Percentiles rank a stretch among this genome's conserved stretches.
phyloP scores from a whole-genome alignment of 2,113 vertebrate genomes.

The Trogon surrucura region DNA sequence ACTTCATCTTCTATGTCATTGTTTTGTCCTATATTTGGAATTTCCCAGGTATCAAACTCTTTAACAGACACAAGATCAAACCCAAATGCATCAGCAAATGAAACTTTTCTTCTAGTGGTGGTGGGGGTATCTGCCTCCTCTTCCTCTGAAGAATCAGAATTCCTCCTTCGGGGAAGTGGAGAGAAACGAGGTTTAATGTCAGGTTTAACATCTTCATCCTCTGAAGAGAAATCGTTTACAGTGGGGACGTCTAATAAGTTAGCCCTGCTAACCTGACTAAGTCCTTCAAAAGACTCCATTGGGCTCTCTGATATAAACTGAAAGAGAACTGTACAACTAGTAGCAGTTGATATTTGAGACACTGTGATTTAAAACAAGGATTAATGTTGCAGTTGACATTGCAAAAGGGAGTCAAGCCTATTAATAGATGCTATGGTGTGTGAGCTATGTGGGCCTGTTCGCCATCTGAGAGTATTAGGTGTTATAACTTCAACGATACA shows the following conservation, averaged over 20 bases:
- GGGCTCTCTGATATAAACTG: slow-evolving; percentile 80
- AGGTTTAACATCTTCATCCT: slow-evolving; percentile 76
- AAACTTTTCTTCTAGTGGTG: slow-evolving; percentile 85
- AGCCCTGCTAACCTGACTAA: slow-evolving; percentile 64
- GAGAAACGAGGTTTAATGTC: slow-evolving; percentile 74
- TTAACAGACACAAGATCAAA: slow-evolving; percentile 93
- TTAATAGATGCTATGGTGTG: slow-evolving; percentile 87
- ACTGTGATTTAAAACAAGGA: slow-evolving; percentile 85
- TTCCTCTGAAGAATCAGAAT: slow-evolving; percentile 83
- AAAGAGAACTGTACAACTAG: slow-evolving; percentile 78
- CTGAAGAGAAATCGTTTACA: slow-evolving; percentile 67
- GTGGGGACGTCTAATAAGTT: slow-evolving; percentile 80
- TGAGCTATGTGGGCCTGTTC: slow-evolving; percentile 82
- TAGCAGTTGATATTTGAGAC: slow-evolving; percentile 84
- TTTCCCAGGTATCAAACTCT: slow-evolving; percentile 86
- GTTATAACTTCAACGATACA: background rate
- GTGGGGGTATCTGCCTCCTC: slow-evolving; percentile 73
- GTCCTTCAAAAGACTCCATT: slow-evolving; percentile 88
- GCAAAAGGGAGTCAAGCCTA: slow-evolving; percentile 86
- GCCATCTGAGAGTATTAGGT: slow-evolving; percentile 67
- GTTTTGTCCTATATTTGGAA: slow-evolving; percentile 56
- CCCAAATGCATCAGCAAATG: slow-evolving; percentile 95
- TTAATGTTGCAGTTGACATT: slow-evolving; percentile 93
- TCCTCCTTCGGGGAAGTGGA: slow-evolving; percentile 73
- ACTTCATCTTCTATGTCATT: slow-evolving; percentile 52